These are phyloP conservation scores for Danio tinwini DNA, from an alignment of 2,797 vertebrate species.

Conservation along the genomic window DNA sequence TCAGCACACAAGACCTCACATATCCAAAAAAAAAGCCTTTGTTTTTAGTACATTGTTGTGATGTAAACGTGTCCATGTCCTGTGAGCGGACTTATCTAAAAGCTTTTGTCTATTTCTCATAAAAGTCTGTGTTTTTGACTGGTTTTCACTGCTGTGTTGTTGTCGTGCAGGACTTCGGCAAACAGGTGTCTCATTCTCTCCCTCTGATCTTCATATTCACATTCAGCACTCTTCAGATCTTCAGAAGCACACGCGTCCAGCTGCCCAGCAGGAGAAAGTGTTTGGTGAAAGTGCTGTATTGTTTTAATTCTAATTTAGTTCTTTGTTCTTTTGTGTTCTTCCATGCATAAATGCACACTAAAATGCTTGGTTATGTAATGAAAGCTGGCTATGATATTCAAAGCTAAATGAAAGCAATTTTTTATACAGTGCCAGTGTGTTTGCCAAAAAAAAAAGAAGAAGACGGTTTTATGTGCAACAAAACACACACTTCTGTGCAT, in stretches of 20 bases:
- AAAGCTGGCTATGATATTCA: slow-evolving; percentile 22
- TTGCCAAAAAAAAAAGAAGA: slow-evolving; percentile 8
- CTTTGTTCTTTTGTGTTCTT: slow-evolving; percentile 45
- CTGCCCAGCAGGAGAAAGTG: slow-evolving; percentile 14
- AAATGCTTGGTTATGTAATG: neutral
- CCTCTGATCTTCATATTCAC: slow-evolving; percentile 40
- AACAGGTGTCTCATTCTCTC: slow-evolving; percentile 35
- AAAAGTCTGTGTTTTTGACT: neutral
- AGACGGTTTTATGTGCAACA: neutral
- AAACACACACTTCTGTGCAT: no score
- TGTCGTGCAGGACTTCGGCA: neutral
- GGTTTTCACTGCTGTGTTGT: slow-evolving; percentile 7
- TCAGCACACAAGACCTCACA: no score
- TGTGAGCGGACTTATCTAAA: neutral
- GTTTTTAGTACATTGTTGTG: neutral
- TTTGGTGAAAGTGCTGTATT: slow-evolving; percentile 27
- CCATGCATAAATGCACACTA: neutral
- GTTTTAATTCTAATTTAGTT: slow-evolving; percentile 35
- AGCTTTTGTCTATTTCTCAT: neutral
- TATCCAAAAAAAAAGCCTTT: no score
- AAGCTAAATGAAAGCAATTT: slow-evolving; percentile 8
- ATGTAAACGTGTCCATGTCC: neutral
- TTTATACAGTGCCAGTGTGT: neutral
- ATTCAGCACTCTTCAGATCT: slow-evolving; percentile 40
- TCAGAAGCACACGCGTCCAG: slow-evolving; percentile 3